These are phyloP conservation scores for Botia kubotai DNA, from an alignment of 2,797 vertebrate genomes.

Conservation along the genomic window DNA sequence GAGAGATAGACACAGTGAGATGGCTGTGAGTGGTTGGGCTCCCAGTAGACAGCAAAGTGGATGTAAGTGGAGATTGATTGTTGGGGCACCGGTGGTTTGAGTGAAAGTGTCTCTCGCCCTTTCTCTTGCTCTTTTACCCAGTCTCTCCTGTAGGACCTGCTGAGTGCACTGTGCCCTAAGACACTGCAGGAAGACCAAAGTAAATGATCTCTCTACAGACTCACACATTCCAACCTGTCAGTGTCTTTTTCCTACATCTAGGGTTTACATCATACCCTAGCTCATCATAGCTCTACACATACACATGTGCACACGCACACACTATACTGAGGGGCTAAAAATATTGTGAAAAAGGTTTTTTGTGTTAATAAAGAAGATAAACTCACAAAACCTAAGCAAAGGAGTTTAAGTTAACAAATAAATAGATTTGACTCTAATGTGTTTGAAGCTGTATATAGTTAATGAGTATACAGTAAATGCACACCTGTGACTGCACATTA, in stretches of 20 bases:
- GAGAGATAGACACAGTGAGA: constrained; percentile 27
- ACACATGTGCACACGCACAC: background rate
- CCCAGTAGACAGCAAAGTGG: constrained; percentile 38
- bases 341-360: no score
- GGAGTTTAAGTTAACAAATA: no score
- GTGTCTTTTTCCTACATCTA: background rate
- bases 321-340: no score
- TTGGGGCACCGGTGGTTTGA: constrained; percentile 23
- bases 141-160: background rate
- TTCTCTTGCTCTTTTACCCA: no score
- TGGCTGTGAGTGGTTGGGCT: constrained; percentile 14
- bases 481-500: no score
- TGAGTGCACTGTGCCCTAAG: background rate
- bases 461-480: no score
- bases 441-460: no score
- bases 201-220: background rate
- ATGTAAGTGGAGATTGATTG: constrained; percentile 48
- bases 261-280: background rate
- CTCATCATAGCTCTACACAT: background rate
- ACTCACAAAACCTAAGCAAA: no score
- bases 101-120: constrained; percentile 17
- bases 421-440: no score
- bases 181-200: background rate
- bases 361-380: no score
- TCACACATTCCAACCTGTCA: background rate